These are phyloP conservation scores for Rhabdomys pumilio DNA, from an alignment of 2,797 vertebrate species.

Conservation along the genomic window DNA sequence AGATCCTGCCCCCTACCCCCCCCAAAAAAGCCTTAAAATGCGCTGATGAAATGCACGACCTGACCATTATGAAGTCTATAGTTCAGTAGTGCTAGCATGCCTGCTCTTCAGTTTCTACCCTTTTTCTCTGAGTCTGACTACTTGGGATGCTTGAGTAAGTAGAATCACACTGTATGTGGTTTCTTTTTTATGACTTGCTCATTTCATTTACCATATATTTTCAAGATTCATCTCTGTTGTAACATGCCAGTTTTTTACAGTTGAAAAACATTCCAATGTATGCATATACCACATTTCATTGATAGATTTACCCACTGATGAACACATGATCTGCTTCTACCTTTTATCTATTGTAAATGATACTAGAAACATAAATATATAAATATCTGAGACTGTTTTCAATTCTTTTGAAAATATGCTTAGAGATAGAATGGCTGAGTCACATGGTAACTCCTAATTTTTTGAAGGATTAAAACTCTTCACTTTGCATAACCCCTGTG, in stretches of 20 bases:
- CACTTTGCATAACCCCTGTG: conserved; percentile 11
- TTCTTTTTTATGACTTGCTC: not conserved
- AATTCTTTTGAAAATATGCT: conserved; percentile 19
- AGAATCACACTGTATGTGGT: not conserved
- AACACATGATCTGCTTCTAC: not conserved
- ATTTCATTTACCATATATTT: conserved; percentile 41
- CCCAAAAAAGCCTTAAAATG: not conserved
- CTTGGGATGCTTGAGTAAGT: not conserved
- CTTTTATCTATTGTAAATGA: conserved; percentile 1
- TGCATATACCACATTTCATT: not conserved
- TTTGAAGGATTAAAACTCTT: conserved; percentile 42
- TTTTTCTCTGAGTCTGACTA: conserved; percentile 26
- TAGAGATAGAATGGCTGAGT: not conserved
- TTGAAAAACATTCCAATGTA: conserved; percentile 46
- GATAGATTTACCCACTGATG: not conserved
- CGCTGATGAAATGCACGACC: not conserved
- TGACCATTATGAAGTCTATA: not conserved
- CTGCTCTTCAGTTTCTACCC: not conserved
- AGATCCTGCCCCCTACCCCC: no score
- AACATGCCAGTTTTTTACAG: conserved; percentile 17
- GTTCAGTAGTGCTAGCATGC: not conserved
- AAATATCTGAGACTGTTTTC: conserved; percentile 9
- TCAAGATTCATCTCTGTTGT: not conserved
- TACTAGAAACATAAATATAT: not conserved
- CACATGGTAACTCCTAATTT: conserved; percentile 49